Evolutionary conservation across 2,113 vertebrate genomes (phyloP).

Genomic region (Oryctolagus cuniculus): DNA sequence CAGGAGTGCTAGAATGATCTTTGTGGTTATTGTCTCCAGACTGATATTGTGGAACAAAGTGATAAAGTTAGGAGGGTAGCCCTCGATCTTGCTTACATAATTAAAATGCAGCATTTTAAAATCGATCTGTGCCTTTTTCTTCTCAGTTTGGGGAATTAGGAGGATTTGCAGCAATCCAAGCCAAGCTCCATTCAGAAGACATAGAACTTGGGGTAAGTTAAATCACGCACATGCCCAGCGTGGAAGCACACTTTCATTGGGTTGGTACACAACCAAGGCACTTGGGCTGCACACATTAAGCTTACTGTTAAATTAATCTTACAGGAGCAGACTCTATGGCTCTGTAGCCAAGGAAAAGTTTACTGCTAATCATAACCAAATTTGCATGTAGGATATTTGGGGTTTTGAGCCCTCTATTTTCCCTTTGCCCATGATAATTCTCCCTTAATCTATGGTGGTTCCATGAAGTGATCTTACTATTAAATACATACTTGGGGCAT

Average conservation of each 20-base stretch:
- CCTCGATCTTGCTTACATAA: constrained; percentile 5
- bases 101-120: constrained; percentile 17
- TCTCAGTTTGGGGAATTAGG: constrained; percentile 97
- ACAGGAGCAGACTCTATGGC: not conserved
- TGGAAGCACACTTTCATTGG: not conserved
- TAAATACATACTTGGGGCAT: not conserved
- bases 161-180: constrained; percentile 97
- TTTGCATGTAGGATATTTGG: not conserved
- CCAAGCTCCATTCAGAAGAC: constrained; percentile 95
- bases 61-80: not conserved
- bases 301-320: not conserved
- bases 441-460: not conserved
- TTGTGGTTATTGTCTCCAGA: not conserved
- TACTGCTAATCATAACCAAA: constrained; percentile 10
- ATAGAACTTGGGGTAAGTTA: constrained; percentile 97
- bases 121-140: constrained; percentile 35
- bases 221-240: fast-evolving
- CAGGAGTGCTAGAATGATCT: not conserved
- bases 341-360: constrained; percentile 2
- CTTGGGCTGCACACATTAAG: not conserved
- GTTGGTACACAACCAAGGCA: not conserved
- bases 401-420: not conserved
- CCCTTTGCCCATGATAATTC: not conserved
- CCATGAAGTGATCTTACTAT: constrained; percentile 50
- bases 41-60: not conserved